Evolutionary conservation across 2,797 vertebrate species (phyloP).

Genomic region (Micrastur ruficollis): DNA sequence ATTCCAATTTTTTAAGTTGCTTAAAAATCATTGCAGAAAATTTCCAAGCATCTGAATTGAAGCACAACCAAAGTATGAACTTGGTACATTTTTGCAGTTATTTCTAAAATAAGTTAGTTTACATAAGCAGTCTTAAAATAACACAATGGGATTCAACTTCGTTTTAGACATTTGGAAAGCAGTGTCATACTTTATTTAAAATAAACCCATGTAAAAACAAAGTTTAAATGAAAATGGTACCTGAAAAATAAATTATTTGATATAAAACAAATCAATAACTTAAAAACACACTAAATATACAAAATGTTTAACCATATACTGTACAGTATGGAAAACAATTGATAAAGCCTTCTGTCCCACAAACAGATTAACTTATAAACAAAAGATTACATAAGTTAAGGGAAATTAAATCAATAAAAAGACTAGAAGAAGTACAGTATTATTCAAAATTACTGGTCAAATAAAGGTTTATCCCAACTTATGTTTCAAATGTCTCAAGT

Average conservation of each 20-base stretch:
- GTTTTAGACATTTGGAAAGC: slow-evolving; percentile 80
- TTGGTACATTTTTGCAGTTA: slow-evolving; percentile 74
- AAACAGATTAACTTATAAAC: slow-evolving; percentile 69
- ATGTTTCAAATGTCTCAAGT: slow-evolving; percentile 40
- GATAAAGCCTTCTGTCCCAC: slow-evolving; percentile 75
- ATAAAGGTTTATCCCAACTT: slow-evolving; percentile 36
- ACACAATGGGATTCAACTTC: slow-evolving; percentile 79
- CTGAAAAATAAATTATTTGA: slow-evolving; percentile 86
- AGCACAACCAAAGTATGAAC: slow-evolving; percentile 57
- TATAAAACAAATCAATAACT: slow-evolving; percentile 84
- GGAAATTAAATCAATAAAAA: slow-evolving; percentile 52
- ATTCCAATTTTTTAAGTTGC: slow-evolving; percentile 57
- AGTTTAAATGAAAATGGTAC: slow-evolving; percentile 84
- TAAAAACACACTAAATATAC: slow-evolving; percentile 81
- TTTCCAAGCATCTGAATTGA: slow-evolving; percentile 67
- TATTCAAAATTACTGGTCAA: slow-evolving; percentile 31
- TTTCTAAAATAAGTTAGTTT: slow-evolving; percentile 67
- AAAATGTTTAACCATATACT: slow-evolving; percentile 82
- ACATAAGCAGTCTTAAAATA: slow-evolving; percentile 72
- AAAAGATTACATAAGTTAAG: slow-evolving; percentile 67
- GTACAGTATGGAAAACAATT: slow-evolving; percentile 81
- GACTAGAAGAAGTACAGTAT: slow-evolving; percentile 47
- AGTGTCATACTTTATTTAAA: slow-evolving; percentile 87
- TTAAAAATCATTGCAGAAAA: slow-evolving; percentile 64
- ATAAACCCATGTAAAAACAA: slow-evolving; percentile 90